Base-by-base conservation (phyloP, 2,797 vertebrate species). In the Telmatherina bonti region DNA sequence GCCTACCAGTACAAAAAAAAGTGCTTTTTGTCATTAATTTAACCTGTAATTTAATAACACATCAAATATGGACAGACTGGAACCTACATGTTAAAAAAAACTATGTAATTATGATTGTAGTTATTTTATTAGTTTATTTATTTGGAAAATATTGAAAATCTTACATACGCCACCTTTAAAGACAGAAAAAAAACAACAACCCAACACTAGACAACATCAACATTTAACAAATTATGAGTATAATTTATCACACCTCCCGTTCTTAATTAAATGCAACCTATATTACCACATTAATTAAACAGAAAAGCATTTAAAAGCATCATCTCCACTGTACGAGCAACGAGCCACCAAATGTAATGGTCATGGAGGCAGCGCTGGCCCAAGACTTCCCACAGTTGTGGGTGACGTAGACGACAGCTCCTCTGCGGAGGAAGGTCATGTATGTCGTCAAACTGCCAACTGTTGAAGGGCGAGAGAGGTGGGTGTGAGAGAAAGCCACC, bases 301-400 rank as follows among this genome's bases (percentile, higher is more conserved):
- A 35, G 6, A 62, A 62, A 11, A 51, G n/a, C 24, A 35, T 9
- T 26, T 52, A 26, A 27, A 62, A 51, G 22, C 33, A 33, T 66
- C 2, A 74, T 77, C 10, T 83, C 22, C 12, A 15, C 22, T 85
- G 74, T 31, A 52, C 70, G 24, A 90, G 83, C 65, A 90, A 51
- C 0, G 86, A 91, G 45, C 87, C 87, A 22, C 89, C 88, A 72
- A 88, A 91, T 0, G 69, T 83, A 6, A 90, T 85, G 31, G 85
- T 91, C 3, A 67, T 83, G 11, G 89, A 89, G 0, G 74, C 70
- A 15, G 78, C 18, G 6, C 1, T 85, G 49, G 88, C 88, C 84
- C 86, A 90, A 22, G 89, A 90, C 26, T 4, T 61, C 0, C 88
- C 88, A 45, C 36, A 57, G 36, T 80, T 75, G 1, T 91, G 91